Base-by-base conservation (phyloP, 2,113 vertebrate genomes). In the Psittacus erithacus region DNA sequence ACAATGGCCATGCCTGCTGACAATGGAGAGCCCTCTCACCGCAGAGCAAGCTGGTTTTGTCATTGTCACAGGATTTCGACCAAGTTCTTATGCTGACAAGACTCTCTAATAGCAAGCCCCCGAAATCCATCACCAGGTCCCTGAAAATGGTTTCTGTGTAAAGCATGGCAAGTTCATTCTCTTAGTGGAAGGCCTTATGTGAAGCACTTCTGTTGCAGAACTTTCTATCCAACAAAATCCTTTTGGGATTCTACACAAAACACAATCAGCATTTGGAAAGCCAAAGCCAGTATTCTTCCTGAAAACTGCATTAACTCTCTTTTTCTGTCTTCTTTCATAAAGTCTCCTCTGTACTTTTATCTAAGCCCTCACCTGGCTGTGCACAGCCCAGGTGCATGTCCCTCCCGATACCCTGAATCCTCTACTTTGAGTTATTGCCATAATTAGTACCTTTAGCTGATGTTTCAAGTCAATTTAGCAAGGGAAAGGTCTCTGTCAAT, bases 21-120 rank as follows among this genome's bases (percentile, higher is more conserved):
- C 92, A 93, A 12, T 64, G 57, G 71, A 59, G 67, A 95, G n/a
- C 53, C 64, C 67, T 79, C 49, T 79, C 64, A 63, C 18, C 10
- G 2, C 80, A 71, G 60, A 95, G 80, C 73, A 82, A 87, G 86
- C 93, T 91, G 74, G 1, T 81, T 92, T 84, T 89, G 60, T 70
- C 77, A 68, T 24, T 89, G 93, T 92, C 65, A 95, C 81, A 52
- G 74, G 62, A 60, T 95, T 97, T 97, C 31, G 1, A 92, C 35
- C 33, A 82, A 62, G 84, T 93, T 95, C 92, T 95, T 86, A 77
- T 84, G 95, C 91, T 95, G 91, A 95, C 73, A 78, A 93, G 92
- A 43, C 47, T 59, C 50, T 82, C 41, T 70, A 65, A 95, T 85
- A 91, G 33, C 46, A 80, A 52, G 88, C 33, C 29, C 43, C 55